These are phyloP conservation scores for Pachydiplax longipennis DNA, from an alignment of 2,888 invertebrate genomes.

Conservation along the genomic window DNA sequence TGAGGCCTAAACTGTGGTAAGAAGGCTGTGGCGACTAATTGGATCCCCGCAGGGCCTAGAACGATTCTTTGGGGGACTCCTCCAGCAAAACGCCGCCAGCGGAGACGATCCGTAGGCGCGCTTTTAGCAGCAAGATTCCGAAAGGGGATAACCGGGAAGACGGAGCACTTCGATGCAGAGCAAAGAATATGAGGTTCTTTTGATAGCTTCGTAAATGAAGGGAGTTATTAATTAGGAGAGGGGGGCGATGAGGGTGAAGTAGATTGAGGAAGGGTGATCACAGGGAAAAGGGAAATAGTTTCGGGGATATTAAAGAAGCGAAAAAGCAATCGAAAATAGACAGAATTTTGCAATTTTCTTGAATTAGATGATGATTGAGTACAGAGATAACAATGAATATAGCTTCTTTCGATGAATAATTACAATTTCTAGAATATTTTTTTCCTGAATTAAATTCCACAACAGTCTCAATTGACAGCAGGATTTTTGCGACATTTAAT, in stretches of 20 bases:
- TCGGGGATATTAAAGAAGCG: neutral
- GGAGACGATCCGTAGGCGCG: neutral
- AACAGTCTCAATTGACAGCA: no score
- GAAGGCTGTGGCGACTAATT: neutral
- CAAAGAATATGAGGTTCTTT: constrained; percentile 8
- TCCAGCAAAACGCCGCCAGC: neutral
- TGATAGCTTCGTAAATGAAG: constrained; percentile 12
- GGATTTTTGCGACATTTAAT: no score
- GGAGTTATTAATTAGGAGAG: constrained; percentile 25
- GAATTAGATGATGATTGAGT: neutral
- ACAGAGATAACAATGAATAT: neutral
- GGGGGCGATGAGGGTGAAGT: neutral
- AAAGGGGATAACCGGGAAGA: neutral
- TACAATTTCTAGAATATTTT: neutral
- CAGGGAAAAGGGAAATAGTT: neutral
- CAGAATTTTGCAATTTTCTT: neutral
- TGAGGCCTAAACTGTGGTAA: neutral
- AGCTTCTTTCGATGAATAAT: neutral
- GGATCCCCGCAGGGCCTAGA: neutral
- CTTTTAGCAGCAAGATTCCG: neutral
- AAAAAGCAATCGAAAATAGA: neutral
- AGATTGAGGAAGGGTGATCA: neutral
- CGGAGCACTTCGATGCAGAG: neutral
- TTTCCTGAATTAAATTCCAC: no score
- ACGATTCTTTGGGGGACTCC: neutral